Base-by-base conservation (phyloP, 2,113 vertebrate genomes). In the Tachysurus vachellii region DNA sequence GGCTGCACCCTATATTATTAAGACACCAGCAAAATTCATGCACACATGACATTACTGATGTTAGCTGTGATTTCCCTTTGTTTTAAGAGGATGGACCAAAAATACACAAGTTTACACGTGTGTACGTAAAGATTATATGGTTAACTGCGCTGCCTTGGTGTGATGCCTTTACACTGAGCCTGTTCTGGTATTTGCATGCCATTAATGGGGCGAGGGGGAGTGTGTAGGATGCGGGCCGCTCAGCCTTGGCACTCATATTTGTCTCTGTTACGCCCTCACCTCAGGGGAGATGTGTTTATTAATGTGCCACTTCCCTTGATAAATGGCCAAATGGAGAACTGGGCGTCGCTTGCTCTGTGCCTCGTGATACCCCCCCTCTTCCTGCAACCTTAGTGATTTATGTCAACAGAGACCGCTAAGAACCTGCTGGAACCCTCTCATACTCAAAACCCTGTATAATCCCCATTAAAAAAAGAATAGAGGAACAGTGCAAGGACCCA, bases 221-320 rank as follows among this genome's bases (percentile, higher is more conserved):
- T 92, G 92, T 92, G 93, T 92, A 93, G 93, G 93, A 91, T 92
- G 94, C 95, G 91, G 31, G 56, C 93, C 94, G 95, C 94, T 94
- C 95, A 93, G 91, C 91, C 91, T 93, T 96, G 95, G 95, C 96
- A 96, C 94, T 91, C 93, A 90, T 94, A 97, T 97, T 96, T 95
- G 95, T 97, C 96, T 97, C 96, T 94, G 96, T 96, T 97, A 96
- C 93, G 92, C 94, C 92, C 93, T 92, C 94, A 94, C 94, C 97
- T 96, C 97, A 90, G 93, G 96, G 96, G 97, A 98, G 95, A 96
- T 94, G 94, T 96, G 95, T 96, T 97, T 98, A 98, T 98, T 98
- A 98, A 97, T 96, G 96, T 90, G 92, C 96, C 95, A 96, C 96
- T 97, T 97, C 92, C 89, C 80, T 90, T 92, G 97, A 98, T 97